Conservation (phyloP, 2,888 invertebrate species). For the Laothoe populi region DNA sequence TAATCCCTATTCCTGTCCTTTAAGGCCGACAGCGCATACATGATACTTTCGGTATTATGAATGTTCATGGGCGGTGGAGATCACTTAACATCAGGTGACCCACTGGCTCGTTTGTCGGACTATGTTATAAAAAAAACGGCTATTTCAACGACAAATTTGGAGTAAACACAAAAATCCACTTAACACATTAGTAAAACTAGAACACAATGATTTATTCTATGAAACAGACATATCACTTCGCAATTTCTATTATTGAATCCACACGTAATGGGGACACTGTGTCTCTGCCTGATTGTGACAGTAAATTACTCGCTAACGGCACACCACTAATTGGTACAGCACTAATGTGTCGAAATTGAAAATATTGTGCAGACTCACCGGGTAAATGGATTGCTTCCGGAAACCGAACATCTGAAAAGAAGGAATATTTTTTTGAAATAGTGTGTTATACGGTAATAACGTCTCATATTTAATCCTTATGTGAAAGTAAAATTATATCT, state of each 20-base stretch:
- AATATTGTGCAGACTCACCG: constrained; percentile 55
- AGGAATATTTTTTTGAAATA: not conserved
- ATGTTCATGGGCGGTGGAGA: too few species aligned
- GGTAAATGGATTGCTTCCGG: constrained; percentile 6
- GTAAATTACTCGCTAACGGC: constrained; percentile 77
- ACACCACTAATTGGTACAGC: constrained; percentile 71
- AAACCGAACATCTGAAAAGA: not conserved
- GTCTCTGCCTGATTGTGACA: constrained; percentile 63
- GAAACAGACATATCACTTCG: not conserved
- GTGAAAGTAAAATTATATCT: too few species aligned
- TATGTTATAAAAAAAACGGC: too few species aligned
- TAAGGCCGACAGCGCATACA: too few species aligned
- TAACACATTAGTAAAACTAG: too few species aligned
- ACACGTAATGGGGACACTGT: constrained; percentile 11
- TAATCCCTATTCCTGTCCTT: too few species aligned
- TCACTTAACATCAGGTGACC: too few species aligned
- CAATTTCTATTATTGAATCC: not conserved
- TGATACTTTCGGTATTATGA: too few species aligned
- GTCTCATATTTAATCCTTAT: too few species aligned
- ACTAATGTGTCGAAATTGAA: constrained; percentile 63
- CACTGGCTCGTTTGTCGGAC: too few species aligned
- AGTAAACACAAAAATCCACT: too few species aligned
- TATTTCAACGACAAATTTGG: too few species aligned
- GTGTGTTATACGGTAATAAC: not conserved
- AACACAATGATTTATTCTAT: not conserved